Conservation (phyloP, 2,797 vertebrate genomes). For the Echiichthys vipera region DNA sequence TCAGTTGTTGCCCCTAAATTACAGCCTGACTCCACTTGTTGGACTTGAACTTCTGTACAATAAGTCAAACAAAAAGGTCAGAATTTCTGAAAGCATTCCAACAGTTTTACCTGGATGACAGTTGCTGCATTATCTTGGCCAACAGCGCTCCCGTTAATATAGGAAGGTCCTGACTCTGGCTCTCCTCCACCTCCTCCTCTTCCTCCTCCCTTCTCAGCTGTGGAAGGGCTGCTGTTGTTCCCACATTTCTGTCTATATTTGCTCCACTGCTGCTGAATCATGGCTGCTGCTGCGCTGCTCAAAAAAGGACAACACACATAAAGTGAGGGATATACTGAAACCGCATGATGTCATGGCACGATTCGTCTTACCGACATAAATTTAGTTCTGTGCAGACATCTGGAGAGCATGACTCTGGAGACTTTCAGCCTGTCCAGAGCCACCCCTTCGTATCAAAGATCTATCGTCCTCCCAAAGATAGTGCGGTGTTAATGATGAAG, state of each 20-base stretch:
- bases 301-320: slow-evolving; percentile 41
- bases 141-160: slow-evolving; percentile 10
- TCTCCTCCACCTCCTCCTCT: slow-evolving; percentile 24
- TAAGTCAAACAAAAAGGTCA: neutral
- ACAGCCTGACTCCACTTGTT: neutral
- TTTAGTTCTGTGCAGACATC: slow-evolving; percentile 73
- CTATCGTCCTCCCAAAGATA: slow-evolving; percentile 61
- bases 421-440: slow-evolving; percentile 49
- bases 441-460: slow-evolving; percentile 65
- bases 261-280: slow-evolving; percentile 83
- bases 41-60: neutral
- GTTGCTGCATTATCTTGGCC: slow-evolving; percentile 81
- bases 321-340: slow-evolving; percentile 41
- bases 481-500: slow-evolving; percentile 67
- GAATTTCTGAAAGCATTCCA: neutral
- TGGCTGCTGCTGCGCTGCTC: slow-evolving; percentile 77
- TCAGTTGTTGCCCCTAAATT: neutral
- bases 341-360: slow-evolving; percentile 69
- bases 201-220: slow-evolving; percentile 29
- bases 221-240: slow-evolving; percentile 53
- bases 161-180: slow-evolving; percentile 20
- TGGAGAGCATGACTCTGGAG: slow-evolving; percentile 68
- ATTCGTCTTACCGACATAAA: slow-evolving; percentile 54
- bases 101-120: slow-evolving; percentile 89
- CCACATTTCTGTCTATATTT: slow-evolving; percentile 65